Evolutionary conservation across 30 jellyfish, hydroid and myxozoan genomes (phyloP).

Genomic region (Chironex yamaguchii): DNA sequence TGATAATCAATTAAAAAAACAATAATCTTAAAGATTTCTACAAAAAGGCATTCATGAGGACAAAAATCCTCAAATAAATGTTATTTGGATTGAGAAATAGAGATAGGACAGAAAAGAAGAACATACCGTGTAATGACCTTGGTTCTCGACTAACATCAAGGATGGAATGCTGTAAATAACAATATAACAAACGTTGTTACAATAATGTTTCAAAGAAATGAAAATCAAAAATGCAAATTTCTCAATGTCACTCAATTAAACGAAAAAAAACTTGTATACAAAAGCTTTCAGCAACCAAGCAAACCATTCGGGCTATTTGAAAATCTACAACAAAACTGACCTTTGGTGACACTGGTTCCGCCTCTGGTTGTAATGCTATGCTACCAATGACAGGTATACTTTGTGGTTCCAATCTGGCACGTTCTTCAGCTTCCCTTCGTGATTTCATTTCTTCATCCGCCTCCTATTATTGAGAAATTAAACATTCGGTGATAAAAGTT

Average conservation of each 20-base stretch:
- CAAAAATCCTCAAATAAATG: too few species aligned
- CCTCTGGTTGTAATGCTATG: slow-evolving; percentile 38
- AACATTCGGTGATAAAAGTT: too few species aligned
- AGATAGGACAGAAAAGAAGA: too few species aligned
- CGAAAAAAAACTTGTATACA: too few species aligned
- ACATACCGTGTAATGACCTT: not conserved
- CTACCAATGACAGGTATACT: slow-evolving; percentile 90
- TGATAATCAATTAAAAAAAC: too few species aligned
- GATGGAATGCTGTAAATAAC: not conserved
- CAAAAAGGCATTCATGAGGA: too few species aligned
- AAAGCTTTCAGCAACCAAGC: too few species aligned
- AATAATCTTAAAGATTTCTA: too few species aligned
- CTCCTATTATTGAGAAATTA: too few species aligned
- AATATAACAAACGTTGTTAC: not conserved
- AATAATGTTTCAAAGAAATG: not conserved
- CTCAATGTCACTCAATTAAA: too few species aligned
- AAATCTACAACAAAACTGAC: not conserved
- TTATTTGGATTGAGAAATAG: too few species aligned
- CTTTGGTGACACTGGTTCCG: not conserved
- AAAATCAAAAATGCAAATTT: not conserved
- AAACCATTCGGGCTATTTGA: too few species aligned
- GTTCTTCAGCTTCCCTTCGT: slow-evolving; percentile 70
- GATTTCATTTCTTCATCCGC: slow-evolving; percentile 80
- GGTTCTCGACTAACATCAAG: not conserved
- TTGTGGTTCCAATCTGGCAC: slow-evolving; percentile 65